A percentile compares a stretch with the other conserved stretches of the same genome.
phyloP scores from a whole-genome alignment of 30 jellyfish, hydroid and myxozoan species.

The Turritopsis dohrnii region DNA sequence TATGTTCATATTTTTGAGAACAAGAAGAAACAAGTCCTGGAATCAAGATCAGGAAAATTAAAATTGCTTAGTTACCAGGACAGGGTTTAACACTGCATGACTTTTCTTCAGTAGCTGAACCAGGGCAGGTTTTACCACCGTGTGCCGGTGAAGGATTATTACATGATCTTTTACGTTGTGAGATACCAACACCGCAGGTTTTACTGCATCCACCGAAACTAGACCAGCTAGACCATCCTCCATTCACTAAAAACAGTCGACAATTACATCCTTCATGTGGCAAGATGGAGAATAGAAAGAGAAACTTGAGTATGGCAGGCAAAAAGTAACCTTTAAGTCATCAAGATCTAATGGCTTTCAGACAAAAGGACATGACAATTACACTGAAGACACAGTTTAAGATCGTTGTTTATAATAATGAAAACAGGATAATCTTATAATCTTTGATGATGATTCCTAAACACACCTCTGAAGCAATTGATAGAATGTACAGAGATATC shows the following conservation, averaged over 20 bases:
- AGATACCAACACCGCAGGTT: constrained; percentile 64
- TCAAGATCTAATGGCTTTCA: neutral
- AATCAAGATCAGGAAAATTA: too few species aligned
- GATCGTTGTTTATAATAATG: too few species aligned
- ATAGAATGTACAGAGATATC: too few species aligned
- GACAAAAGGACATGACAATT: neutral
- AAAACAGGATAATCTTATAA: too few species aligned
- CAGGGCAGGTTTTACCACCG: constrained; percentile 73
- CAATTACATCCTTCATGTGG: too few species aligned
- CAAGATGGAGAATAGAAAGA: neutral
- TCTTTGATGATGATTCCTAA: too few species aligned
- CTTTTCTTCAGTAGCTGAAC: constrained; percentile 47
- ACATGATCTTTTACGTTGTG: constrained; percentile 45
- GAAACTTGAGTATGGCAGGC: neutral
- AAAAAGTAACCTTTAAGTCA: neutral
- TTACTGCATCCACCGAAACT: constrained; percentile 42
- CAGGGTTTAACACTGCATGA: constrained; percentile 56
- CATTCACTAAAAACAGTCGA: constrained; percentile 44
- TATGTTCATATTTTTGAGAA: too few species aligned
- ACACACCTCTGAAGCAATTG: too few species aligned
- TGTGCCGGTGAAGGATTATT: constrained; percentile 52
- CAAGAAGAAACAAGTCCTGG: too few species aligned
- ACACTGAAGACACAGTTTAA: too few species aligned
- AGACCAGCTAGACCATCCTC: constrained; percentile 63
- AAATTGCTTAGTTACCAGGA: constrained; percentile 38